A percentile compares a stretch with the other conserved stretches of the same genome.
These are phyloP conservation scores for Pecten maximus DNA, from an alignment of 2,888 invertebrate genomes.

Conservation along the genomic window DNA sequence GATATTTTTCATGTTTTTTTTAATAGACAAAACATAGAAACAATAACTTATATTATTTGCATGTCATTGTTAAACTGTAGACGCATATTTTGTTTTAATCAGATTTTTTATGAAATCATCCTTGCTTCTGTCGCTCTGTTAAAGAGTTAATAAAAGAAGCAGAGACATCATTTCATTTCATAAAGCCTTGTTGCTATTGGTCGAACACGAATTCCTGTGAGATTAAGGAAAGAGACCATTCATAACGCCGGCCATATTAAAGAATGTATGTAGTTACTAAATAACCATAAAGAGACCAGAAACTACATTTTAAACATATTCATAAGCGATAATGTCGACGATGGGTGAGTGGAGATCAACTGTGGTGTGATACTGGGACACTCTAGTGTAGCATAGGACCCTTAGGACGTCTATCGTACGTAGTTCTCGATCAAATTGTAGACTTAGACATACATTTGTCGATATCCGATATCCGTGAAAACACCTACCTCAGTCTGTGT, in stretches of 20 bases:
- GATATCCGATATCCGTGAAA: not conserved
- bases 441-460: not conserved
- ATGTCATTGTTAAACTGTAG: too few relatives aligned
- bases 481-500: too few relatives aligned
- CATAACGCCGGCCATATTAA: not conserved
- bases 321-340: not conserved
- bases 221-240: not conserved
- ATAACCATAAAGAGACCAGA: constrained; percentile 15
- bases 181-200: not conserved
- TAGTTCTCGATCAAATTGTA: not conserved
- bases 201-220: not conserved
- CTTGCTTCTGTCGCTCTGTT: too few relatives aligned
- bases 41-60: too few relatives aligned
- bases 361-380: not conserved
- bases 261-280: not conserved
- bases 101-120: too few relatives aligned
- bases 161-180: not conserved
- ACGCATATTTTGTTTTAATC: too few relatives aligned
- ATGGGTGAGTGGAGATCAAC: not conserved
- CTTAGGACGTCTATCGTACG: not conserved
- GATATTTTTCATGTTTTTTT: too few relatives aligned
- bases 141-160: not conserved
- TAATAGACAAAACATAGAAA: too few relatives aligned
- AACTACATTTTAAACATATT: constrained; percentile 24
- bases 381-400: not conserved